These are phyloP conservation scores for Xenopus borealis DNA, from an alignment of 2,113 vertebrate genomes.

Conservation along the genomic window DNA sequence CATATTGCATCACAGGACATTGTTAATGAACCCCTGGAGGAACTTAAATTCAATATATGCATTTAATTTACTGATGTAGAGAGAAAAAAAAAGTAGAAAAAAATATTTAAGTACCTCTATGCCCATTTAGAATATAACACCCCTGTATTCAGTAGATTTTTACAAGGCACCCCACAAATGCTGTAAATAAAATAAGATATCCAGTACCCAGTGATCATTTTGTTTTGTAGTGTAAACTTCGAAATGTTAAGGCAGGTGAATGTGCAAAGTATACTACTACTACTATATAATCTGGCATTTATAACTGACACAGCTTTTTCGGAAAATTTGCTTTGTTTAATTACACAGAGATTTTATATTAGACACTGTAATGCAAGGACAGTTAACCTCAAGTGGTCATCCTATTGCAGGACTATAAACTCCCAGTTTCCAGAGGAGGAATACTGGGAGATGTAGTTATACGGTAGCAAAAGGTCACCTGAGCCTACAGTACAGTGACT, in stretches of 20 bases:
- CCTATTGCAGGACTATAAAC: too few relatives aligned
- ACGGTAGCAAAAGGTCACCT: too few relatives aligned
- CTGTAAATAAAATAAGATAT: slow-evolving; percentile 60
- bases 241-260: slow-evolving; percentile 72
- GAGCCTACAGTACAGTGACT: slow-evolving; percentile 12
- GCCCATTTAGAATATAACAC: slow-evolving; percentile 53
- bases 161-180: slow-evolving; percentile 89
- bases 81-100: slow-evolving; percentile 55
- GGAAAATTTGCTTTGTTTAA: slow-evolving; percentile 57
- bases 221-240: slow-evolving; percentile 58
- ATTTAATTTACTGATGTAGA: slow-evolving; percentile 52
- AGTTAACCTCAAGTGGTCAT: background rate
- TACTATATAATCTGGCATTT: slow-evolving; percentile 61
- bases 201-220: slow-evolving; percentile 54
- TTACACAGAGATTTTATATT: slow-evolving; percentile 53
- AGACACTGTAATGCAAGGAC: background rate
- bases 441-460: too few relatives aligned
- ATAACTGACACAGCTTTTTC: slow-evolving; percentile 53
- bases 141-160: slow-evolving; percentile 50
- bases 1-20: too few relatives aligned
- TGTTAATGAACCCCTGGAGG: too few relatives aligned
- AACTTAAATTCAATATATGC: background rate
- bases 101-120: slow-evolving; percentile 39
- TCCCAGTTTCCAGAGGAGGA: too few relatives aligned
- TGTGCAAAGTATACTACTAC: slow-evolving; percentile 68